Conservation (phyloP, 2,888 invertebrate species). For the Drosophila helvetica region DNA sequence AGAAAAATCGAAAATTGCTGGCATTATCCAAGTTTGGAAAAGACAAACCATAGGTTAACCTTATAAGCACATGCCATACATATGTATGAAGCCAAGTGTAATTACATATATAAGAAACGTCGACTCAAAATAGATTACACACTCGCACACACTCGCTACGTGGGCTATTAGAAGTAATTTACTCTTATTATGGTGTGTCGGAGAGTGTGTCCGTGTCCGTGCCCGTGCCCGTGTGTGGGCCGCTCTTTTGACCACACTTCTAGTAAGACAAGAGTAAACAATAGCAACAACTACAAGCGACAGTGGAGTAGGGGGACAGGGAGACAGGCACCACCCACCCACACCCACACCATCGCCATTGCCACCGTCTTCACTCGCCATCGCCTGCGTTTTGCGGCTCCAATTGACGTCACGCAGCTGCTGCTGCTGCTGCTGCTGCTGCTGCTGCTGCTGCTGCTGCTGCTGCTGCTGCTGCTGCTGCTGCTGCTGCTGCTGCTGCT, state of each 20-base stretch:
- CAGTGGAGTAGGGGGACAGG: not conserved
- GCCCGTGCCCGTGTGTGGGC: slow-evolving; percentile 17
- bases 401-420: slow-evolving; percentile 68
- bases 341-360: not conserved
- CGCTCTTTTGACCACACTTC: slow-evolving; percentile 32
- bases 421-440: slow-evolving; percentile 35
- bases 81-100: slow-evolving; percentile 7
- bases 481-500: slow-evolving; percentile 45
- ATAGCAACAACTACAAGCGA: slow-evolving; percentile 2
- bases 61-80: not conserved
- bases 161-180: slow-evolving; percentile 32
- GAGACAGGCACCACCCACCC: slow-evolving; percentile 21
- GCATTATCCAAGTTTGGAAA: not conserved
- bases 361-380: slow-evolving; percentile 10
- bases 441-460: slow-evolving; percentile 50
- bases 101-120: slow-evolving; percentile 20
- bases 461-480: slow-evolving; percentile 47
- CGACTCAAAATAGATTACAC: slow-evolving; percentile 23
- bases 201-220: not conserved
- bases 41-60: not conserved
- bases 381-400: slow-evolving; percentile 35
- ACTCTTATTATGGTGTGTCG: slow-evolving; percentile 11
- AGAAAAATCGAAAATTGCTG: no score
- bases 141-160: slow-evolving; percentile 9
- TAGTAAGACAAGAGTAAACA: slow-evolving; percentile 32